Conservation (phyloP, 1,140 invertebrate species). For the Thaumetopoea pityocampa region DNA sequence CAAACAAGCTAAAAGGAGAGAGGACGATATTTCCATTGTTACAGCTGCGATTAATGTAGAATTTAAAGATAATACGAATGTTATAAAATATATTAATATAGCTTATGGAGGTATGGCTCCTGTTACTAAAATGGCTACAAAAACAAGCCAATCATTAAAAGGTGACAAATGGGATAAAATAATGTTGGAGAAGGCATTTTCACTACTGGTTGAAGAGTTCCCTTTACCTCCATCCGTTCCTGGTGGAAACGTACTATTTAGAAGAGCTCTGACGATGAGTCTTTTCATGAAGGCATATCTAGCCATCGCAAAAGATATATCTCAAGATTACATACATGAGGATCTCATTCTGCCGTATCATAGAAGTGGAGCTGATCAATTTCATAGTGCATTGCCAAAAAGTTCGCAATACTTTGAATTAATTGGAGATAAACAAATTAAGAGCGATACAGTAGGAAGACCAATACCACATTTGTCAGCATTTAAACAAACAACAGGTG, state of each 20-base stretch:
- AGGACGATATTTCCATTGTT: slow-evolving; percentile 98
- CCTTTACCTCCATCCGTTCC: slow-evolving; percentile 88
- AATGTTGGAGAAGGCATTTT: slow-evolving; percentile 82
- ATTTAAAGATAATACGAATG: slow-evolving; percentile 77
- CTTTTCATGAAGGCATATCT: slow-evolving; percentile 95
- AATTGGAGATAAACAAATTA: slow-evolving; percentile 79
- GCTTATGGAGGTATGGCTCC: slow-evolving; percentile 96
- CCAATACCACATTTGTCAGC: slow-evolving; percentile 91
- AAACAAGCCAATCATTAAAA: slow-evolving; percentile 80
- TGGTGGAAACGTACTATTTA: slow-evolving; percentile 92
- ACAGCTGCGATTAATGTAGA: slow-evolving; percentile 88
- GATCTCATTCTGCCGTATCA: slow-evolving; percentile 67
- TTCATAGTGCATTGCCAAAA: slow-evolving; percentile 80
- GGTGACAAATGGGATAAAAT: slow-evolving; percentile 86
- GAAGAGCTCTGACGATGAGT: slow-evolving; percentile 87
- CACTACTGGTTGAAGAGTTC: slow-evolving; percentile 84
- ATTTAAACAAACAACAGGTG: slow-evolving; percentile 92
- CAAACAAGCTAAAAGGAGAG: slow-evolving; percentile 94
- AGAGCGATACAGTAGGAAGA: slow-evolving; percentile 86
- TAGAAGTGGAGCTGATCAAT: slow-evolving; percentile 78
- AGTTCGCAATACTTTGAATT: slow-evolving; percentile 91
- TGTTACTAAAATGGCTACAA: slow-evolving; percentile 86
- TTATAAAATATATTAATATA: slow-evolving; percentile 81
- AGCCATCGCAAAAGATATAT: slow-evolving; percentile 80
- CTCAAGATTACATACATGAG: slow-evolving; percentile 62